A percentile compares a stretch with the other conserved stretches of the same genome.
Evolutionary conservation across 2,113 vertebrate genomes (phyloP).

Genomic region (Meriones unguiculatus): DNA sequence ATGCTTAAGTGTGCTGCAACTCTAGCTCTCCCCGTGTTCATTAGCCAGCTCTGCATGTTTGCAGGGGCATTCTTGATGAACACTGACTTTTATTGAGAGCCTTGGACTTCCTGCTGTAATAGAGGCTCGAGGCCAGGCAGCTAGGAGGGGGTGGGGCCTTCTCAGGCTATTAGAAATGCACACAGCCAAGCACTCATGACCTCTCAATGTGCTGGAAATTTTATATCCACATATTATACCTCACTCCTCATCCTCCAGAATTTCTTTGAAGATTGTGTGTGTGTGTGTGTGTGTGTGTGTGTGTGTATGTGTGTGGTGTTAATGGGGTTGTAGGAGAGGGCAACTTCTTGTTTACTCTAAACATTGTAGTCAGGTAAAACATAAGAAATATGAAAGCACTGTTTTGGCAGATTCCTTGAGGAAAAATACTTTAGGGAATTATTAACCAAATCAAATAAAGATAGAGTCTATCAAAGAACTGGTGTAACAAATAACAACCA

Average conservation of each 20-base stretch:
- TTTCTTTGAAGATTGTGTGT: background rate
- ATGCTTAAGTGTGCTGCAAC: background rate
- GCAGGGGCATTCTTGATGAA: background rate
- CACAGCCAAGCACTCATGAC: fast-evolving
- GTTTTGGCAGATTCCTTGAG: background rate
- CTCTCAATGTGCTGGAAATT: background rate
- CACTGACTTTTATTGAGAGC: background rate
- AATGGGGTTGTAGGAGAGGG: too few relatives aligned
- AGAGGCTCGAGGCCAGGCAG: background rate
- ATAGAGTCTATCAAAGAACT: background rate
- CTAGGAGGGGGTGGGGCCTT: fast-evolving
- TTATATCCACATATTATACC: background rate
- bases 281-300: too few relatives aligned
- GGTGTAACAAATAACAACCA: background rate
- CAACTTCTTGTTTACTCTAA: background rate
- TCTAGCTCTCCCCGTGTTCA: background rate
- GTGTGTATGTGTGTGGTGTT: too few relatives aligned
- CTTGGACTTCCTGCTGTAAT: background rate
- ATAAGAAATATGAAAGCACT: background rate
- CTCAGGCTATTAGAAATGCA: background rate
- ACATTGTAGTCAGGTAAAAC: background rate
- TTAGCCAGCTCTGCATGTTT: background rate
- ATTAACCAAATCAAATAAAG: background rate
- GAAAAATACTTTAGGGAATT: background rate
- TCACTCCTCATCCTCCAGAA: background rate